Conservation (phyloP, 2,888 invertebrate genomes). For the Hydraecia micacea region DNA sequence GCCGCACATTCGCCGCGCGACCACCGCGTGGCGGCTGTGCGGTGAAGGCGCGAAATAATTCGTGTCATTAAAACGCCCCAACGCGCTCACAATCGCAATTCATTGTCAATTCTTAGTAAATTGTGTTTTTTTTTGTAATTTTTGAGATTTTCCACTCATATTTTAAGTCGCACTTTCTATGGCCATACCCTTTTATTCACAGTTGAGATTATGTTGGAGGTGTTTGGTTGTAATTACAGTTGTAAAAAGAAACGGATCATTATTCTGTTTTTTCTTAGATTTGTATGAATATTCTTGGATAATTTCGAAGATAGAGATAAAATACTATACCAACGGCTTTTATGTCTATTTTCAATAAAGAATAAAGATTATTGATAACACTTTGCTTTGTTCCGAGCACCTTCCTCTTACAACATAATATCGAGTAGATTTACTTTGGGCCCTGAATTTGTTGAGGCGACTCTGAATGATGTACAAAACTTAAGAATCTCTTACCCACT, state of each 20-base stretch:
- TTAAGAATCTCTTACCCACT: constrained; percentile 50
- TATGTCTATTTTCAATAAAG: constrained; percentile 7
- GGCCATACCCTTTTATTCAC: constrained; percentile 27
- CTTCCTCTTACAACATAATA: constrained; percentile 26
- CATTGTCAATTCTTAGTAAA: constrained; percentile 24
- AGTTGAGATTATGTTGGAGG: constrained; percentile 16
- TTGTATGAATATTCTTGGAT: constrained; percentile 7
- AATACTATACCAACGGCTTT: constrained; percentile 31
- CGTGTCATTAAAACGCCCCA: background rate
- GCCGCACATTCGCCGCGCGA: no score
- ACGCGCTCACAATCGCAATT: constrained; percentile 26
- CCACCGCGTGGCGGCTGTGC: no score
- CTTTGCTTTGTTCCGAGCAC: constrained; percentile 3
- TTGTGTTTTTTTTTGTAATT: background rate
- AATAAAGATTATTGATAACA: background rate
- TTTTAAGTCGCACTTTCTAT: constrained; percentile 39
- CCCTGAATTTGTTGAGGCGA: constrained; percentile 21
- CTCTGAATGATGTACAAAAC: constrained; percentile 59
- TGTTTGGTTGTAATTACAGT: constrained; percentile 18
- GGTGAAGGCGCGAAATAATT: no score
- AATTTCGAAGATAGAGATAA: constrained; percentile 17
- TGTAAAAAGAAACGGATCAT: background rate
- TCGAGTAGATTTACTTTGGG: constrained; percentile 11
- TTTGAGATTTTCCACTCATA: constrained; percentile 11
- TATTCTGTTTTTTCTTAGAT: constrained; percentile 14